phyloP scores from a whole-genome alignment of 2,797 vertebrate species.

The Lepus townsendii region DNA sequence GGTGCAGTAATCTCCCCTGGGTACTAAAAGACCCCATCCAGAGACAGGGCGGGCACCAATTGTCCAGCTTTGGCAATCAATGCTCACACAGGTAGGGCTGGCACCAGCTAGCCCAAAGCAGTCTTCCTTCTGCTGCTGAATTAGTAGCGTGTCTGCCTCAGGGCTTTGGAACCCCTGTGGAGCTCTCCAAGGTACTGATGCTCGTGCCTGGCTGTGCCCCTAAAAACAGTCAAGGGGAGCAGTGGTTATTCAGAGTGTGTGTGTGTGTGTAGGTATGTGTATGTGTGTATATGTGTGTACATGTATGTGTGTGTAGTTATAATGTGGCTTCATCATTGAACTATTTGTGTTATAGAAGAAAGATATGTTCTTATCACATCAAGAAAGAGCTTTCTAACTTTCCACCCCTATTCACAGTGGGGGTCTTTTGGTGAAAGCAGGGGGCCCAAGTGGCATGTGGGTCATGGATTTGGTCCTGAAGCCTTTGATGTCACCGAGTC shows the following conservation, averaged over 20 bases:
- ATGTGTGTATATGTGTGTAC: background rate
- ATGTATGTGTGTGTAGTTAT: background rate
- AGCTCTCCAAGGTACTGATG: constrained; percentile 85
- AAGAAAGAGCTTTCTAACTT: constrained; percentile 9
- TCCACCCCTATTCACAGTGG: background rate
- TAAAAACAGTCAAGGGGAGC: constrained; percentile 45
- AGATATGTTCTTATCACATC: background rate
- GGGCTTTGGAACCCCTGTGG: constrained; percentile 38
- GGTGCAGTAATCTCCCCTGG: background rate
- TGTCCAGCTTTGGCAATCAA: background rate
- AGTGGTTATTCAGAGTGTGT: background rate
- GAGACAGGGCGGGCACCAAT: background rate
- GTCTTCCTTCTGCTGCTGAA: background rate
- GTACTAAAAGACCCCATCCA: background rate
- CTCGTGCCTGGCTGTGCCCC: constrained; percentile 29
- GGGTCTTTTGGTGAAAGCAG: constrained; percentile 24
- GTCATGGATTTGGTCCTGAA: background rate
- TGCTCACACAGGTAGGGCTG: background rate
- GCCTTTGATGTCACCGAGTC: background rate
- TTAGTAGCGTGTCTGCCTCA: background rate
- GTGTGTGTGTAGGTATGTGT: too few species aligned
- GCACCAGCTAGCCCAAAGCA: background rate
- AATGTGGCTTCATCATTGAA: background rate
- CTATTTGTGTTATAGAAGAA: background rate
- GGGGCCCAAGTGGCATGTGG: background rate